These are phyloP conservation scores for Euwallacea fornicatus DNA, from an alignment of 1,140 invertebrate species.

Conservation along the genomic window DNA sequence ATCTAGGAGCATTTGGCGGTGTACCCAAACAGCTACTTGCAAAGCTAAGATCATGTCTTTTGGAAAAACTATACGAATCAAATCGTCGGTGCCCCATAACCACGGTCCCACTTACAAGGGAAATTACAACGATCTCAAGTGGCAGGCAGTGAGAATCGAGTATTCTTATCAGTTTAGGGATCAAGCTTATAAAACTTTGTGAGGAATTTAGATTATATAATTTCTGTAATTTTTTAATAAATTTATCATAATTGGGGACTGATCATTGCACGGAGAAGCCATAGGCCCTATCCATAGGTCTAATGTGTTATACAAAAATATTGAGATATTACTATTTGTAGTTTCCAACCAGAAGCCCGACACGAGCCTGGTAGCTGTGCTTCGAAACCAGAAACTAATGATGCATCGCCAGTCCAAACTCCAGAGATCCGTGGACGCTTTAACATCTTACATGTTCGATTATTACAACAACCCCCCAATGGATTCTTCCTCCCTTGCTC, in stretches of 20 bases:
- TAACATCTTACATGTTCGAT: constrained; percentile 7
- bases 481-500: background rate
- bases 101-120: constrained; percentile 22
- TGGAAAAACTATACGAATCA: constrained; percentile 29
- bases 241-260: no score
- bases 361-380: background rate
- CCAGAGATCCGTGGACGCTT: constrained; percentile 3
- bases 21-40: constrained; percentile 26
- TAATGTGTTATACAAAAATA: no score
- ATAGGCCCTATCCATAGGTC: no score
- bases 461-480: constrained; percentile 8
- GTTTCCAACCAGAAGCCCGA: background rate
- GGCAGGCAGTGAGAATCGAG: constrained; percentile 15
- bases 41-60: constrained; percentile 32
- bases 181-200: background rate
- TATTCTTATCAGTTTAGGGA: constrained; percentile 8
- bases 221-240: no score
- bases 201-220: no score
- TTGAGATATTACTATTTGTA: no score
- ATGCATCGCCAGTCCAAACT: constrained; percentile 1
- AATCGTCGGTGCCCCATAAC: constrained; percentile 26
- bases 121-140: constrained; percentile 1
- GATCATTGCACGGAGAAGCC: no score
- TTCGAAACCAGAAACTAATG: constrained; percentile 11
- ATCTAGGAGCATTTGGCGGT: constrained; percentile 33